Conservation (phyloP, 2,797 vertebrate genomes). For the Margarornis squamiger region DNA sequence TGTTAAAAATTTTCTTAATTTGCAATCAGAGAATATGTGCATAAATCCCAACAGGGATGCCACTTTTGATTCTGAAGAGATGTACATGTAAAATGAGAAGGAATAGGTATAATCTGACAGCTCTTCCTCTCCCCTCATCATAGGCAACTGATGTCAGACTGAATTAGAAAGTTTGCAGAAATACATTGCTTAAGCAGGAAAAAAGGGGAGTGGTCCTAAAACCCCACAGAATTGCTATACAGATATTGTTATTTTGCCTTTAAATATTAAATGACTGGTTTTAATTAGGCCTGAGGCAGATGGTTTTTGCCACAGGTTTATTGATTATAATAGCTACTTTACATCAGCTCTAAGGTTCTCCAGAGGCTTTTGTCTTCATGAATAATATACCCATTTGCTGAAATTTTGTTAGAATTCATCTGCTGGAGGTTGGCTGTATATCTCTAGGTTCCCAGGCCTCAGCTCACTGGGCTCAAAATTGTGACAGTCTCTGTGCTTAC, state of each 20-base stretch:
- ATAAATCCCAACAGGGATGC: neutral
- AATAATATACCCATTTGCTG: slow-evolving; percentile 25
- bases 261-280: slow-evolving; percentile 40
- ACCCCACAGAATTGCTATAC: neutral
- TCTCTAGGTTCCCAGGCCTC: slow-evolving; percentile 7
- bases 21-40: neutral
- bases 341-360: slow-evolving; percentile 21
- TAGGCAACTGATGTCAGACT: neutral
- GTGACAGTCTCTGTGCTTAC: neutral
- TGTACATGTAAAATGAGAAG: neutral
- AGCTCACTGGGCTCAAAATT: neutral
- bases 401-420: slow-evolving; percentile 17
- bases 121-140: neutral
- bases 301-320: slow-evolving; percentile 45
- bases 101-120: neutral
- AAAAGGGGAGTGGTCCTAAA: neutral
- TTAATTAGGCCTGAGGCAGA: slow-evolving; percentile 19
- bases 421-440: slow-evolving; percentile 20
- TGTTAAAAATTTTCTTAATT: neutral
- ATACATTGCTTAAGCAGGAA: neutral
- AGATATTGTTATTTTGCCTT: slow-evolving; percentile 1
- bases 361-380: slow-evolving; percentile 49
- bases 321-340: slow-evolving; percentile 62
- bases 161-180: neutral
- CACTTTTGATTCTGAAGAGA: neutral